Base-by-base conservation (phyloP, 2,797 vertebrate species). In the Lutjanus argentimaculatus region DNA sequence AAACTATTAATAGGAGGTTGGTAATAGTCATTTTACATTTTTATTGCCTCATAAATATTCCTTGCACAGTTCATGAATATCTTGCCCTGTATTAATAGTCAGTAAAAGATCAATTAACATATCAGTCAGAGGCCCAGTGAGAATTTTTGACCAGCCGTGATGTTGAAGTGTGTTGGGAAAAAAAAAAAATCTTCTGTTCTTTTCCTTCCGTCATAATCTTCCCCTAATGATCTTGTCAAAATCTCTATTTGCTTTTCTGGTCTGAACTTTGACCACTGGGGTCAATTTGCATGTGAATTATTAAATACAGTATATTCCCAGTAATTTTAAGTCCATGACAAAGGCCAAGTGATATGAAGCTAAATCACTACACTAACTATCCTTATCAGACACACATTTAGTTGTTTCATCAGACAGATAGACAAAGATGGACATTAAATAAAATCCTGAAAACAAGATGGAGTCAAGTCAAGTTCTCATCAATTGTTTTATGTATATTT, bases 101-200 rank as follows among this genome's bases (percentile, higher is more conserved):
- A 88, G 83, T 90, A 92, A 95, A 91, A 88, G 90, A 95, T 93
- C 92, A 94, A 94, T 95, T 95, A 95, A 91, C 95, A 95, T 94
- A 89, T 91, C 87, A 88, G 82, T 88, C 76, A 74, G 77, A 59
- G 71, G 63, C 79, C 75, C 72, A 68, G 45, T 77, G 83, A 90
- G 90, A 91, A 56, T 88, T 88, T 77, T 80, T 36, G 45, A 88
- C 69, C 72, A 88, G 63, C 19, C 13, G 2, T 70, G 70, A 53
- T 70, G 40, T 56, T 71, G 5, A 87, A 66, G 58, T 67, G 68
- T 49, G 51, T 17, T 51, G 63, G 71, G 30, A 45, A 15, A 14
- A 36, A 30, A 51, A 19, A 68, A 69, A 48, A n/a, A 56, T n/a
- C 11, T 21, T 56, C 72, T 83, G 57, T 64, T 83, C 72, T 78